Evolutionary conservation across 2,888 invertebrate species (phyloP).

Genomic region (Subacronicta megacephala): DNA sequence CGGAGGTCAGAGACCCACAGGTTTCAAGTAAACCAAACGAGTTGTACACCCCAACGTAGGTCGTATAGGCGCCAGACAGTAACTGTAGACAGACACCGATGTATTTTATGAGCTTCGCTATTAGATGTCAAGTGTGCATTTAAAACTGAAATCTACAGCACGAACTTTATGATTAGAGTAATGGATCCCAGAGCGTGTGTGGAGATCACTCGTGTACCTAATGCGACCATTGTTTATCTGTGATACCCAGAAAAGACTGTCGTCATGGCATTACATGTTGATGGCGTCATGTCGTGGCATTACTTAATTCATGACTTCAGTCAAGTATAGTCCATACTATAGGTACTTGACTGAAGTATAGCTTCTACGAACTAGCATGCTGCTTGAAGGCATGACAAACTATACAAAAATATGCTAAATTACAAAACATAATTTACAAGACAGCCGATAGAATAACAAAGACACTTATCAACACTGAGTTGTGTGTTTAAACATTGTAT

Average conservation of each 20-base stretch:
- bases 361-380: too few relatives aligned
- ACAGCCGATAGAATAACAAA: background rate
- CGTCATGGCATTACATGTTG: too few relatives aligned
- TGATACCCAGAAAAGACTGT: too few relatives aligned
- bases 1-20: conserved; percentile 33
- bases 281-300: too few relatives aligned
- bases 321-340: too few relatives aligned
- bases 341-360: too few relatives aligned
- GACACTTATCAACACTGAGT: background rate
- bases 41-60: conserved; percentile 39
- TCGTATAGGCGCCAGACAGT: conserved; percentile 30
- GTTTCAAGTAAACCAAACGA: conserved; percentile 21
- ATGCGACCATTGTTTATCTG: too few relatives aligned
- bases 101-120: conserved; percentile 10
- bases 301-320: too few relatives aligned
- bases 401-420: background rate
- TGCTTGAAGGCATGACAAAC: too few relatives aligned
- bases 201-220: too few relatives aligned
- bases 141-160: background rate
- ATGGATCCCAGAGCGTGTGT: too few relatives aligned
- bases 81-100: conserved; percentile 5
- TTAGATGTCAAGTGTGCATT: background rate
- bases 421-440: background rate
- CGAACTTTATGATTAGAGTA: too few relatives aligned
- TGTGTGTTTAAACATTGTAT: background rate